Percentiles rank a stretch among this genome's conserved stretches.
Evolutionary conservation across 2,113 vertebrate species (phyloP).

Genomic region (Coreoperca whiteheadi): DNA sequence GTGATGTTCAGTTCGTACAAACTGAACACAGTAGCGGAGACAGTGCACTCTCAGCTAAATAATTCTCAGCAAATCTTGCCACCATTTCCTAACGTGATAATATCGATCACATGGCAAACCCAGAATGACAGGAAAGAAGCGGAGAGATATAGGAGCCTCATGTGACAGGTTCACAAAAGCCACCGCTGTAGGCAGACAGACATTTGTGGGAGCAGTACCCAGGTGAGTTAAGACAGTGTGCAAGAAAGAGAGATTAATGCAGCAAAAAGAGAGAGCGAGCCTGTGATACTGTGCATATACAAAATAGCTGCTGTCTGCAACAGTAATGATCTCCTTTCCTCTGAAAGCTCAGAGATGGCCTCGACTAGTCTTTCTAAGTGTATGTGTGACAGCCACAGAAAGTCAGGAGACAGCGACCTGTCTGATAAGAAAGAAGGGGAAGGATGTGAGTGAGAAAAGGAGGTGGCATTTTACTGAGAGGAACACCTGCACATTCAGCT

Average conservation of each 20-base stretch:
- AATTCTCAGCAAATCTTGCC: conserved; percentile 65
- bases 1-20: conserved; percentile 50
- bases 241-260: conserved; percentile 55
- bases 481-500: conserved; percentile 96
- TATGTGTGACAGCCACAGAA: conserved; percentile 92
- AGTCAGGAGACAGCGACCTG: conserved; percentile 93
- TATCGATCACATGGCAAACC: conserved; percentile 74
- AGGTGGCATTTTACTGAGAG: conserved; percentile 90
- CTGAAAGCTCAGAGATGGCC: conserved; percentile 72
- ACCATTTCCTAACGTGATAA: conserved; percentile 55
- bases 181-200: conserved; percentile 64
- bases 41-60: conserved; percentile 22
- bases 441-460: conserved; percentile 76
- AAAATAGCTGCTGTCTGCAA: conserved; percentile 79
- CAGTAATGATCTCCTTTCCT: conserved; percentile 76
- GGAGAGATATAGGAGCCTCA: conserved; percentile 37
- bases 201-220: conserved; percentile 57
- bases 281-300: conserved; percentile 76
- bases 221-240: conserved; percentile 64
- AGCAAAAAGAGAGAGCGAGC: conserved; percentile 49
- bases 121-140: conserved; percentile 41
- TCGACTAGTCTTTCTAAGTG: conserved; percentile 62
- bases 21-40: conserved; percentile 38
- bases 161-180: conserved; percentile 72
- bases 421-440: conserved; percentile 84